Base-by-base conservation (phyloP, 2,888 invertebrate species). In the Chymomyza procnemis region DNA sequence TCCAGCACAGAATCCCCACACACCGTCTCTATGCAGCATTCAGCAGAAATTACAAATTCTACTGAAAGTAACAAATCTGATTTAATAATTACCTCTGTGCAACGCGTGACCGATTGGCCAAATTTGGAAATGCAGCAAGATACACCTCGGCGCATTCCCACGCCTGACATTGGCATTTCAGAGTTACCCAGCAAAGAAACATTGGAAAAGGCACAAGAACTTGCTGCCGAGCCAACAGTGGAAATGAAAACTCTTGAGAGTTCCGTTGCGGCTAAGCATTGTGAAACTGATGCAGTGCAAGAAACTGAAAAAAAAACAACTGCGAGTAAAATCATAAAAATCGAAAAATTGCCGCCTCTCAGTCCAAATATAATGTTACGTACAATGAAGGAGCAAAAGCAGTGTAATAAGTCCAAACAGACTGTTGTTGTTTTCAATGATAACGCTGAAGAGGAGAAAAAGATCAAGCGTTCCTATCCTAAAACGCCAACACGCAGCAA, bases 391-490 rank as follows among this genome's bases (percentile, higher is more conserved):
- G 46, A 52, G 9, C 18, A 47, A 8, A 21, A 18, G 6, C 47
- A 18, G 0, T 30, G 66, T 1, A 70, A 4, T 62, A 41, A n/a
- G 64, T 22, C 1, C 72, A 65, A 47, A 18, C 16, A 30, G 63
- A 0, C 58, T 3, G 89, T 90, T 50, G 50, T 16, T 0, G 67
- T 47, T 2, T 90, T 90, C n/a, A 56, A 62, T 62, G 64, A 65
- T 0, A 64, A 61, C 5, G 57, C 61, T 8, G 56, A 50, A 3
- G 70, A 64, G 3, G 78, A 77, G 16, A 67, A 74, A 3, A 34
- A n/a, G 3, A 58, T 46, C 0, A 88, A 87, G 61, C 70, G 4
- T 3, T 71, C 62, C 21, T 89, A 79, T 71, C 72, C 72, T 2
- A 72, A 71, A 56, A 72, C 72, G 14, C 72, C 72, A 12, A 47